Percentiles rank a stretch among this genome's conserved stretches.
Evolutionary conservation across 2,113 vertebrate species (phyloP).

Genomic region (Scomber scombrus): DNA sequence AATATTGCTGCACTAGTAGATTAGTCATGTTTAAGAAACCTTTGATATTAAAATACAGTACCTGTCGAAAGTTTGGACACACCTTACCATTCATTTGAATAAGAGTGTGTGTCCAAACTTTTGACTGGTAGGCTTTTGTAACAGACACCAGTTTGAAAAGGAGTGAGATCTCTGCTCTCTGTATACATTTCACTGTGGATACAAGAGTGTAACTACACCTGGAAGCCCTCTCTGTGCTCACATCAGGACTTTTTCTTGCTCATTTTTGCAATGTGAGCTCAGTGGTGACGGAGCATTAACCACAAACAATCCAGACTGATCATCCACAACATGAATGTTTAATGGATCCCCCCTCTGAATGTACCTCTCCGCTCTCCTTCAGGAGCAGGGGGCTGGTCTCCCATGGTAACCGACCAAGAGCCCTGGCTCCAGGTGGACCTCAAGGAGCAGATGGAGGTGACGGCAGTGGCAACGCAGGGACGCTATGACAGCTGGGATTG

Average conservation of each 20-base stretch:
- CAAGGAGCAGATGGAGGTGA: conserved; percentile 92
- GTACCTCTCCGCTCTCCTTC: conserved; percentile 22
- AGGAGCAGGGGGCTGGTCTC: conserved; percentile 98
- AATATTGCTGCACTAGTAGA: neutral
- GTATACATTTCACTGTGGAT: neutral
- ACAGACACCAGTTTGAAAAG: too few species aligned
- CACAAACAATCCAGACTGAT: conserved; percentile 1
- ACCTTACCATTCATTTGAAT: too few species aligned
- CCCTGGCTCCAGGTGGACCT: conserved; percentile 99
- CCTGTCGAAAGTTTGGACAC: too few species aligned
- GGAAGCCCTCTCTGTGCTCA: neutral
- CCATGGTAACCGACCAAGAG: conserved; percentile 86
- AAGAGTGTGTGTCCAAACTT: too few species aligned
- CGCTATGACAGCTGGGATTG: conserved; percentile 94
- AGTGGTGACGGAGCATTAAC: neutral
- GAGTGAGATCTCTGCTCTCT: too few species aligned
- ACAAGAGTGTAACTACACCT: conserved; percentile 9
- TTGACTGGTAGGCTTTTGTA: too few species aligned
- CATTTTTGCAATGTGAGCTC: conserved; percentile 8
- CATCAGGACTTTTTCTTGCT: neutral
- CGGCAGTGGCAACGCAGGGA: conserved; percentile 93
- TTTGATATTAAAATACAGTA: too few species aligned
- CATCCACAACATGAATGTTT: conserved; percentile 1
- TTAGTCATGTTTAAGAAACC: too few species aligned
- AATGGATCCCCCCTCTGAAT: neutral